phyloP scores from a whole-genome alignment of 1,140 invertebrate genomes.

The Brachionus paranguensis region DNA sequence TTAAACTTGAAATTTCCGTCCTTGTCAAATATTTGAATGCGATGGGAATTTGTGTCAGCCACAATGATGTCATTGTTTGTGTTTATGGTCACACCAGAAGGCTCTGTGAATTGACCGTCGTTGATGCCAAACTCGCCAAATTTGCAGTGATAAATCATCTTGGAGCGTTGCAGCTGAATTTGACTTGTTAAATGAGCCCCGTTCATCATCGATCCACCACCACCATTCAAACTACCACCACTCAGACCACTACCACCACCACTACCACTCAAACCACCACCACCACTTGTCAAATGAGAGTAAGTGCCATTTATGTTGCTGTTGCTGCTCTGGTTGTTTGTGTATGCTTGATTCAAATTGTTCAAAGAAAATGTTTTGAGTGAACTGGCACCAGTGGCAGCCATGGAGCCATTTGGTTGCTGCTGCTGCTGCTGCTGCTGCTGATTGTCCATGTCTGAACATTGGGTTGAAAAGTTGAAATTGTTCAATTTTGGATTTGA shows the following conservation, averaged over 20 bases:
- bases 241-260: neutral
- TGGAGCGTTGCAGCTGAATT: constrained; percentile 70
- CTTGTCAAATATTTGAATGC: constrained; percentile 86
- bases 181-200: neutral
- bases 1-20: constrained; percentile 94
- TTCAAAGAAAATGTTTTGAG: neutral
- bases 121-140: constrained; percentile 95
- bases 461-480: neutral
- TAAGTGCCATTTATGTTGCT: neutral
- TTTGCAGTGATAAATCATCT: constrained; percentile 99
- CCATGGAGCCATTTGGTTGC: neutral
- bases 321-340: neutral
- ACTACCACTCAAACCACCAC: neutral
- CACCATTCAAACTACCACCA: neutral
- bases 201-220: neutral
- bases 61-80: constrained; percentile 99
- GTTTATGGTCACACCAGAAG: constrained; percentile 95
- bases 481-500: constrained; percentile 21
- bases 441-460: neutral
- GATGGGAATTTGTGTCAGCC: constrained; percentile 98
- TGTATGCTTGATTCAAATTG: neutral
- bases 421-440: neutral
- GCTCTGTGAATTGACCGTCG: constrained; percentile 93
- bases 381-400: neutral
- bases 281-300: neutral